Evolutionary conservation across 2,797 vertebrate genomes (phyloP).

Genomic region (Natrix natrix): DNA sequence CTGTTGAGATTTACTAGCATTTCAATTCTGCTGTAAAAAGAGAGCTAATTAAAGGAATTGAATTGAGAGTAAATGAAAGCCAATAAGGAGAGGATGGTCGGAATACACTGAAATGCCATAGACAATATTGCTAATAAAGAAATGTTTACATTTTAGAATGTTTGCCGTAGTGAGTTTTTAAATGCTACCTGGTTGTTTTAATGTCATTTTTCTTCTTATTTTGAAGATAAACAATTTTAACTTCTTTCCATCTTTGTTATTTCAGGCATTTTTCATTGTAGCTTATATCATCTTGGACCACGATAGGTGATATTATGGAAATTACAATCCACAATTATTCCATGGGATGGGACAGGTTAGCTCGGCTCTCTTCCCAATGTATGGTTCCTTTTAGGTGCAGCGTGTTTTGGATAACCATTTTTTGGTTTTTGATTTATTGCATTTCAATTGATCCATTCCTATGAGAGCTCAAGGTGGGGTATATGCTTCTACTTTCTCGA

Average conservation of each 20-base stretch:
- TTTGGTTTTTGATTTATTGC: not conserved
- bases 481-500: too few species aligned
- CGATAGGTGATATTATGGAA: not conserved
- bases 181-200: not conserved
- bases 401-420: not conserved
- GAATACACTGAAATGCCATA: not conserved
- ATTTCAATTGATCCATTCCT: not conserved
- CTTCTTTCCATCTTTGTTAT: not conserved
- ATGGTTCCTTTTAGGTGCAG: not conserved
- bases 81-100: not conserved
- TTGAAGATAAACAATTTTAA: not conserved
- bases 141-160: not conserved
- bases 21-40: not conserved
- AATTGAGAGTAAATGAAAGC: not conserved
- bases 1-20: not conserved
- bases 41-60: conserved; percentile 6
- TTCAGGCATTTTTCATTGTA: not conserved
- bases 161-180: not conserved
- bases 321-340: not conserved
- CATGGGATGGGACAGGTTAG: not conserved
- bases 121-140: not conserved
- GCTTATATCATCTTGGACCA: not conserved
- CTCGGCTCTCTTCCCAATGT: not conserved
- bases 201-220: not conserved
- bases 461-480: not conserved